Conservation (phyloP, 2,113 vertebrate genomes). For the Dunckerocampus dactyliophorus region DNA sequence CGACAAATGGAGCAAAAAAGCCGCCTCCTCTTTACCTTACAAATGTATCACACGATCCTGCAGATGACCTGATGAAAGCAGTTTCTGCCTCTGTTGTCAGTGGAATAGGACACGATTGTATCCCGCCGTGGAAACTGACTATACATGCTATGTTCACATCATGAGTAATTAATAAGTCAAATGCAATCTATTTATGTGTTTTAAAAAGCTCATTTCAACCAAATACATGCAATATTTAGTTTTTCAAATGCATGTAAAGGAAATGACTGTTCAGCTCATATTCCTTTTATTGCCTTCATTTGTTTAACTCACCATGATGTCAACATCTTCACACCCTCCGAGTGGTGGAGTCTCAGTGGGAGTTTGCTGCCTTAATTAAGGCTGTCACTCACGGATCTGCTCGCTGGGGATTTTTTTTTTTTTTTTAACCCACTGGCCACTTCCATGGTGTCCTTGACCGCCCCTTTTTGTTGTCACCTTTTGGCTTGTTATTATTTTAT, state of each 20-base stretch:
- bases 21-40: too few relatives aligned
- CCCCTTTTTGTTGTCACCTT: constrained; percentile 10
- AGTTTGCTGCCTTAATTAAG: constrained; percentile 29
- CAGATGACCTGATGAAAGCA: too few relatives aligned
- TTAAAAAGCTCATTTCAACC: too few relatives aligned
- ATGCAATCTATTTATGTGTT: too few relatives aligned
- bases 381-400: constrained; percentile 33
- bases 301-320: neutral
- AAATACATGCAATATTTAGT: too few relatives aligned
- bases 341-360: constrained; percentile 2
- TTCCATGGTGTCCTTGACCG: neutral
- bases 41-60: too few relatives aligned
- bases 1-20: too few relatives aligned
- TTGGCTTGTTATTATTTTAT: neutral
- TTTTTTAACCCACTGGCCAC: constrained; percentile 5
- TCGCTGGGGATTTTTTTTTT: constrained; percentile 22
- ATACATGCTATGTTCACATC: too few relatives aligned
- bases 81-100: too few relatives aligned
- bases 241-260: neutral
- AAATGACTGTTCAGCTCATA: neutral
- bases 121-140: too few relatives aligned
- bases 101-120: too few relatives aligned
- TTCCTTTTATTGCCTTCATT: neutral
- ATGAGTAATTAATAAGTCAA: too few relatives aligned
- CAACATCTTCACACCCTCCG: constrained; percentile 19